Evolutionary conservation across 1,140 invertebrate species (phyloP).

Genomic region (Amyelois transitella): DNA sequence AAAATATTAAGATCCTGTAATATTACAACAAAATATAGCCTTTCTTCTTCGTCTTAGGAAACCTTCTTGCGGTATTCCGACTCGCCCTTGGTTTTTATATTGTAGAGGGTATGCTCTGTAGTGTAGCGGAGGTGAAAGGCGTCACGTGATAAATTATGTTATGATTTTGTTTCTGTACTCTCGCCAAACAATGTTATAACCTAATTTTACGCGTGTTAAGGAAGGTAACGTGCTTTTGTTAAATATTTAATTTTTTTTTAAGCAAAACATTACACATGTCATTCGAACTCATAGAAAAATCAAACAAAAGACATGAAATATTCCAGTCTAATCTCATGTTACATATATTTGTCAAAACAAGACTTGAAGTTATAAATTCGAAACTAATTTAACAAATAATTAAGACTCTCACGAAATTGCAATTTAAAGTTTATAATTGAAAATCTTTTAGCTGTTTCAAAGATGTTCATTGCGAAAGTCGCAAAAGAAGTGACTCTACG

Average conservation of each 20-base stretch:
- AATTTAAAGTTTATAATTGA: slow-evolving; percentile 2
- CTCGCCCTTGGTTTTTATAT: too few species aligned
- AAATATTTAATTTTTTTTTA: not conserved
- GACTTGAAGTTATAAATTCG: not conserved
- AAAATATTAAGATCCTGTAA: too few species aligned
- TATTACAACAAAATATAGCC: too few species aligned
- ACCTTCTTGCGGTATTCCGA: too few species aligned
- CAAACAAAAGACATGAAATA: too few species aligned
- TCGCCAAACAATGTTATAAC: slow-evolving; percentile 30
- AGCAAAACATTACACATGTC: not conserved
- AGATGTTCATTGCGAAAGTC: slow-evolving; percentile 1
- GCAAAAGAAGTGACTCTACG: not conserved
- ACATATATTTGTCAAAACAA: not conserved
- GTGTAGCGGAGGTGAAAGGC: too few species aligned
- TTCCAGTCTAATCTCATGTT: too few species aligned
- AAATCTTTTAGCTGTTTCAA: not conserved
- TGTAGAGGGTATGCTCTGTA: too few species aligned
- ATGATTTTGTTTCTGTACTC: slow-evolving; percentile 44
- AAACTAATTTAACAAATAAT: not conserved
- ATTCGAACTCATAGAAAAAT: too few species aligned
- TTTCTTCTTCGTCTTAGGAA: too few species aligned
- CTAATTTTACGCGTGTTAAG: slow-evolving; percentile 31
- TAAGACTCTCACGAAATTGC: slow-evolving; percentile 1
- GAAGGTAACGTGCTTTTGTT: not conserved
- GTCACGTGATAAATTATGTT: slow-evolving; percentile 56